Percentiles rank a stretch among this genome's conserved stretches.
Conservation (phyloP, 2,797 vertebrate genomes). For the Propithecus deckenii region DNA sequence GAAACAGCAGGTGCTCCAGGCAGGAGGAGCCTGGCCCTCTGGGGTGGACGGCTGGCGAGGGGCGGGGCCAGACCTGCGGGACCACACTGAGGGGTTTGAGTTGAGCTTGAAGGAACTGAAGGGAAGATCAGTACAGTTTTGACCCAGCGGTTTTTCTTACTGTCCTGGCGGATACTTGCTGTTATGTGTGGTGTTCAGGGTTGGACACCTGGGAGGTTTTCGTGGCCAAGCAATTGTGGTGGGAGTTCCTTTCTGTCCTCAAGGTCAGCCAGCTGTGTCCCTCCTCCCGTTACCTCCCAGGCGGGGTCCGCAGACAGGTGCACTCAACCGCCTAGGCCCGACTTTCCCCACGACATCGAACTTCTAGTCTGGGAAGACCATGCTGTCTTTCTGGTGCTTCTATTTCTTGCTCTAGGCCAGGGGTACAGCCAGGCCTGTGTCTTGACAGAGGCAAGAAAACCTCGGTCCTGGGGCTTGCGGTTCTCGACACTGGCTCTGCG, state of each 20-base stretch:
- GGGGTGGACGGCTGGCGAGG: not conserved
- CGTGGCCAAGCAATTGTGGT: not conserved
- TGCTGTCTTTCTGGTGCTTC: not conserved
- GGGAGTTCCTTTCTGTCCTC: not conserved
- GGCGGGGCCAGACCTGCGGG: not conserved
- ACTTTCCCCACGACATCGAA: not conserved
- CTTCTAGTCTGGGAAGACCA: not conserved
- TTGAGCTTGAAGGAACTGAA: not conserved
- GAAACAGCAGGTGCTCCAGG: too few relatives aligned
- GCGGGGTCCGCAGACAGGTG: not conserved
- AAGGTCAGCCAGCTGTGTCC: not conserved
- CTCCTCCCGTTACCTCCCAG: not conserved
- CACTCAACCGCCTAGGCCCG: not conserved
- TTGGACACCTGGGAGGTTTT: not conserved
- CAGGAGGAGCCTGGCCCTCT: not conserved
- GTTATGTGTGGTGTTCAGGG: not conserved
- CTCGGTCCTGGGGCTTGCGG: too few relatives aligned
- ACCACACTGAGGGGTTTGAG: not conserved
- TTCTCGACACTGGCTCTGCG: too few relatives aligned
- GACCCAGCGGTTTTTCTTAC: not conserved
- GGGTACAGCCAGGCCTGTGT: rapidly evolving
- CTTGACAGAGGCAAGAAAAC: not conserved
- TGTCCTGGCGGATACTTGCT: not conserved
- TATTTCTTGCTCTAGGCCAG: not conserved
- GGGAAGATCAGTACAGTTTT: not conserved